Evolutionary conservation across 2,888 invertebrate species (phyloP).

Genomic region (Coenonympha glycerion): DNA sequence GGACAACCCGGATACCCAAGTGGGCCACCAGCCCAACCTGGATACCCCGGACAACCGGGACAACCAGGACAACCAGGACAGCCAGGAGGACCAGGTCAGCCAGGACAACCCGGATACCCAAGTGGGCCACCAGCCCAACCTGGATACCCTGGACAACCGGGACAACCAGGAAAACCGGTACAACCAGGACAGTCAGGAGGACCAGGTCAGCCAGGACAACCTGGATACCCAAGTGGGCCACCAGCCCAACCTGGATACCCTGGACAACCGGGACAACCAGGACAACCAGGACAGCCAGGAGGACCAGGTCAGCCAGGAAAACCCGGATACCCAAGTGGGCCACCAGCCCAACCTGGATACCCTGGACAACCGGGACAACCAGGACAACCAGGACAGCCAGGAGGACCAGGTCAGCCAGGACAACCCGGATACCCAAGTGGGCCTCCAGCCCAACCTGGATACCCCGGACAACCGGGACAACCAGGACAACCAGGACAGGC

Average conservation of each 20-base stretch:
- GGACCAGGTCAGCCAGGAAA: conserved; percentile 29
- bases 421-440: conserved; percentile 34
- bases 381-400: conserved; percentile 10
- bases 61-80: conserved; percentile 16
- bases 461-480: conserved; percentile 30
- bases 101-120: conserved; percentile 1
- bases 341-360: background rate
- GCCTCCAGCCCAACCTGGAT: conserved; percentile 63
- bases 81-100: conserved; percentile 23
- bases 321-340: background rate
- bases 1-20: background rate
- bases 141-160: too few species aligned
- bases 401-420: conserved; percentile 21
- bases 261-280: too few species aligned
- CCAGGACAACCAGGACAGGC: conserved; percentile 40
- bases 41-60: background rate
- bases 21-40: too few species aligned
- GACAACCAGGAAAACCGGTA: too few species aligned
- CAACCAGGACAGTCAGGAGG: too few species aligned
- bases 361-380: background rate
- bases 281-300: conserved; percentile 1
- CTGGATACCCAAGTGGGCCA: too few species aligned
- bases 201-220: too few species aligned
- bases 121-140: too few species aligned
- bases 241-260: too few species aligned